Evolutionary conservation across 2,888 invertebrate genomes (phyloP), one percentile per base, ranked within the genome.

Genomic region (Rhogogaster chlorosoma): DNA sequence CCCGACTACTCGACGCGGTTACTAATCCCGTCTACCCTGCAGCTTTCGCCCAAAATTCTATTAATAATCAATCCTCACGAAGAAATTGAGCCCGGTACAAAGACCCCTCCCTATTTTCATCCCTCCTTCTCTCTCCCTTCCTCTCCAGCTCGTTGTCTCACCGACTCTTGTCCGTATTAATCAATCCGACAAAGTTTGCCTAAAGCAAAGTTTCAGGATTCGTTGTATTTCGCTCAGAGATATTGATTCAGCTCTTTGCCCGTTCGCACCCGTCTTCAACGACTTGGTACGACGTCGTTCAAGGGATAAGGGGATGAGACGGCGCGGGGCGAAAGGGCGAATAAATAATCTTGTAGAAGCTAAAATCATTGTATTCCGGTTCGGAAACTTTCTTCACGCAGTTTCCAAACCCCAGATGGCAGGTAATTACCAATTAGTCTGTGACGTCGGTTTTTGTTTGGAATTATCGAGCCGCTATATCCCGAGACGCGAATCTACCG

Each of bases 141-240:
- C 36, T 38, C 42, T 22, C 42, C 12, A 18, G 12, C 15, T 67
- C 32, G 29, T 67, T 67, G 67, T 67, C 67, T 73, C 45, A 29
- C 15, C 53, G 77, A 77, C 77, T 77, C 77, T 77, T 22, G 77
- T 29, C 26, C 53, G 26, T 29, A 77, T 77, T 53, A 77, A 77
- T 78, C 78, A 78, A 78, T 61, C 22, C 6, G 22, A 2, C 57
- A 49, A 78, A 78, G 78, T 78, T 78, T 78, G 36, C 36, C n/a
- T 38, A n/a, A 78, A n/a, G 22, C 61, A 57, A 61, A 78, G 57
- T 78, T 77, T 77, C 77, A 15, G 29, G 38, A 73, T 73, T n/a
- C 71, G 71, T 73, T 73, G 71, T 73, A 73, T 73, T 73, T 73
- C 22, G 10, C 71, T 38, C 29, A 42, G 42, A 38, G 42, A 73